Conservation (phyloP, 2,888 invertebrate species). For the Dryomyza anilis region DNA sequence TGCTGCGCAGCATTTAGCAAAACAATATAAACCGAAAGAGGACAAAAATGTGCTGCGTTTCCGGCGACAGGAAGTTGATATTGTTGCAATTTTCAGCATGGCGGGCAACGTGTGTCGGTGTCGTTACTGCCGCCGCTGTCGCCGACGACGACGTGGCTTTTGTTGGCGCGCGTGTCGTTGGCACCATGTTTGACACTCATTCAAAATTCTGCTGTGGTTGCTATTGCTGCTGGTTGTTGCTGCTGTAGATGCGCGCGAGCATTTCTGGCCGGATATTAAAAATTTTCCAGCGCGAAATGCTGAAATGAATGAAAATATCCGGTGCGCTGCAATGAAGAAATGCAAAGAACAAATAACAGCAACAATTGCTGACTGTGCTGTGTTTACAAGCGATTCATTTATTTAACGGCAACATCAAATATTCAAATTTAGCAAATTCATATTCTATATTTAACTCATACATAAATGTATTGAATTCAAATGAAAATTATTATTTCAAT, state of each 20-base stretch:
- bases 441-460: no score
- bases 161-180: slow-evolving; percentile 1
- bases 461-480: no score
- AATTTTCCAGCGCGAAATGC: slow-evolving; percentile 17
- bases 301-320: slow-evolving; percentile 18
- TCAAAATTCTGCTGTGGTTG: not conserved
- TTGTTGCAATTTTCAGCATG: slow-evolving; percentile 27
- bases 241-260: not conserved
- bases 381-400: no score
- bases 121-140: slow-evolving; percentile 1
- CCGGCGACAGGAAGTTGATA: slow-evolving; percentile 24
- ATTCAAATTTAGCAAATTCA: no score
- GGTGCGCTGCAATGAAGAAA: not conserved
- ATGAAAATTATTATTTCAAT: no score
- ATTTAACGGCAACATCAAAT: no score
- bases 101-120: slow-evolving; percentile 15
- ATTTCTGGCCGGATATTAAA: slow-evolving; percentile 23
- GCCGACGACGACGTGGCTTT: not conserved
- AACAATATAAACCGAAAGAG: slow-evolving; percentile 20
- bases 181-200: not conserved
- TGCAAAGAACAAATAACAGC: not conserved
- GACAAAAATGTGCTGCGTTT: slow-evolving; percentile 23
- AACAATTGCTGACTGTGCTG: not conserved
- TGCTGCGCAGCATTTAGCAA: not conserved
- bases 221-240: no score